Base-by-base conservation (phyloP, 1,140 invertebrate genomes). In the Bombus huntii region DNA sequence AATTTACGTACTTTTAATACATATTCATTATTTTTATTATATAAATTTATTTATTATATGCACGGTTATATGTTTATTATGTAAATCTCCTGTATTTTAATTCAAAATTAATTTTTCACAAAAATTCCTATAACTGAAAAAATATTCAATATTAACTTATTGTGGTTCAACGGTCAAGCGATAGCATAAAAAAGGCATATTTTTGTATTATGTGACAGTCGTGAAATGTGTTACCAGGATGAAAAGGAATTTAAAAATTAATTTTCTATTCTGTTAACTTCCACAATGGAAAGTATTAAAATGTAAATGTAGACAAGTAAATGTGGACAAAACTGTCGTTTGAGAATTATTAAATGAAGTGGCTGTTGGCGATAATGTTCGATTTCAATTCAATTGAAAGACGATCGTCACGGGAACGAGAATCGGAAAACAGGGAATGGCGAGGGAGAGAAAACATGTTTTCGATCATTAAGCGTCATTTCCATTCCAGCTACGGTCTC, bases 391-490 rank as follows among this genome's bases (percentile, higher is more conserved):
- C 53, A 34, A 59, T 81, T 59, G 10, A 47, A 59, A 39, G 44
- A 28, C 18, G 25, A 75, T 85, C 73, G 68, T 76, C 70, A 83
- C 66, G 57, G 70, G 78, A 65, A 76, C 65, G 79, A 59, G n/a
- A 73, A 68, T 10, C 59, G 81, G 68, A 44, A 70, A 22, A 6
- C n/a, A 77, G 72, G 65, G 59, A 70, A 78, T 34, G 37, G 62
- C 53, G 57, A 57, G 53, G 73, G 81, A 70, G 86, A 70, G 53
- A 44, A 70, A 87, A 81, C 85, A 82, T 89, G 76, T 88, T 76
- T 83, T 74, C 83, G 68, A 88, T 88, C 70, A 87, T 90, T 81
- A 83, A 90, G 71, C 86, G 77, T 80, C 88, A 82, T 81, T 90
- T 88, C 83, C 86, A 71, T 73, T 70, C 53, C 85, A 83, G 62